A percentile compares a stretch with the other conserved stretches of the same genome.
These are phyloP conservation scores for Cuculus canorus DNA, from an alignment of 2,797 vertebrate genomes.

Conservation along the genomic window DNA sequence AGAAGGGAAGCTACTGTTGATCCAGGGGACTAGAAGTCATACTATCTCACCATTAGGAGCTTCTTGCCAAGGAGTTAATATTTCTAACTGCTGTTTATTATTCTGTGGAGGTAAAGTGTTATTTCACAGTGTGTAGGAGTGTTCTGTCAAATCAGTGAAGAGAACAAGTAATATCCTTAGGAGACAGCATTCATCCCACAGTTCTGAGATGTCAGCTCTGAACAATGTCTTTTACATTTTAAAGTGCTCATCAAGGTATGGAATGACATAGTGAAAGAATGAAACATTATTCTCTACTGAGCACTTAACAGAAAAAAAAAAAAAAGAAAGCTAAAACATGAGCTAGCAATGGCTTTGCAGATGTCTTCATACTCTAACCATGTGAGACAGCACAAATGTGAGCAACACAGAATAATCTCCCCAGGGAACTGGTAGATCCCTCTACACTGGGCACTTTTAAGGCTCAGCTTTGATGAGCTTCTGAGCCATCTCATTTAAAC, in stretches of 20 bases:
- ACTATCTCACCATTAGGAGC: neutral
- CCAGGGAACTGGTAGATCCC: too few relatives aligned
- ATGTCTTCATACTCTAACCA: neutral
- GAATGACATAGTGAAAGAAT: slow-evolving; percentile 54
- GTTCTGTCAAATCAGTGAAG: slow-evolving; percentile 70
- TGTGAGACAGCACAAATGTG: neutral
- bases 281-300: slow-evolving; percentile 40
- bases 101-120: slow-evolving; percentile 66
- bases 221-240: slow-evolving; percentile 71
- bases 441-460: too few relatives aligned
- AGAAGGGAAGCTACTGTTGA: slow-evolving; percentile 15
- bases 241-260: slow-evolving; percentile 62
- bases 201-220: slow-evolving; percentile 60
- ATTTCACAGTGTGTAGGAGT: slow-evolving; percentile 61
- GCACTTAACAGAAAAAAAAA: slow-evolving; percentile 1
- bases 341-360: slow-evolving; percentile 25
- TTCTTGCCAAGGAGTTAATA: slow-evolving; percentile 54
- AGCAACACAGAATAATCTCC: neutral
- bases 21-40: neutral
- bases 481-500: too few relatives aligned
- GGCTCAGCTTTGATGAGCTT: too few relatives aligned
- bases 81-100: slow-evolving; percentile 75
- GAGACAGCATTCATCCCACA: slow-evolving; percentile 66
- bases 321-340: neutral
- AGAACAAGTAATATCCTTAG: slow-evolving; percentile 69